Percentiles rank a stretch among this genome's conserved stretches.
These are phyloP conservation scores for Liodrosophila aerea DNA, from an alignment of 2,888 invertebrate genomes.

Conservation along the genomic window DNA sequence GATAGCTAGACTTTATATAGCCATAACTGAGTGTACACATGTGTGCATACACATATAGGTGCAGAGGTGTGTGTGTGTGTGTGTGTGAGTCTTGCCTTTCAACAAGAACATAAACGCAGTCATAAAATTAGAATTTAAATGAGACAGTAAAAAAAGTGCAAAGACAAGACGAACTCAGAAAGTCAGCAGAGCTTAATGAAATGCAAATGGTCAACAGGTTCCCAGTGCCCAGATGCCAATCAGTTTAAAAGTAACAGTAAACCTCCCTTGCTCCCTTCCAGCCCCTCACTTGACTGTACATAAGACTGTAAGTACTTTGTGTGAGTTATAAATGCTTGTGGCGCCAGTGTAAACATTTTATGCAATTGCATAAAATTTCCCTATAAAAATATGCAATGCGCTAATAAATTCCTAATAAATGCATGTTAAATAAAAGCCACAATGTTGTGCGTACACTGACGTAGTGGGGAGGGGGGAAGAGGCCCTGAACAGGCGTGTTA, in stretches of 20 bases:
- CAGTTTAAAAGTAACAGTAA: slow-evolving; percentile 62
- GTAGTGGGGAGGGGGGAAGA: neutral
- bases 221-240: slow-evolving; percentile 58
- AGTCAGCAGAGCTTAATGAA: slow-evolving; percentile 66
- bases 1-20: slow-evolving; percentile 41
- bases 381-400: slow-evolving; percentile 49
- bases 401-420: slow-evolving; percentile 73
- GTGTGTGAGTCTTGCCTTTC: slow-evolving; percentile 53
- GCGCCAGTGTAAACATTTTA: slow-evolving; percentile 69
- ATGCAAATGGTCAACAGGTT: slow-evolving; percentile 81
- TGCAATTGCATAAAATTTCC: slow-evolving; percentile 65
- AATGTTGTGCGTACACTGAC: slow-evolving; percentile 39
- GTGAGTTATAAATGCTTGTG: slow-evolving; percentile 69
- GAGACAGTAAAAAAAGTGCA: slow-evolving; percentile 54
- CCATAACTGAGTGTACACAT: slow-evolving; percentile 3
- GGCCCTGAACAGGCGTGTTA: slow-evolving; percentile 47
- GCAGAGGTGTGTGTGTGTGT: too few relatives aligned
- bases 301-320: slow-evolving; percentile 47
- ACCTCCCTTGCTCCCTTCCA: neutral
- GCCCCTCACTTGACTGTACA: neutral
- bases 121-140: slow-evolving; percentile 79
- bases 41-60: too few relatives aligned
- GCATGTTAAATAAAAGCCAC: slow-evolving; percentile 71
- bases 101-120: slow-evolving; percentile 67
- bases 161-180: slow-evolving; percentile 29